phyloP scores from a whole-genome alignment of 1,140 invertebrate genomes.

The Bombus sibiricus region DNA sequence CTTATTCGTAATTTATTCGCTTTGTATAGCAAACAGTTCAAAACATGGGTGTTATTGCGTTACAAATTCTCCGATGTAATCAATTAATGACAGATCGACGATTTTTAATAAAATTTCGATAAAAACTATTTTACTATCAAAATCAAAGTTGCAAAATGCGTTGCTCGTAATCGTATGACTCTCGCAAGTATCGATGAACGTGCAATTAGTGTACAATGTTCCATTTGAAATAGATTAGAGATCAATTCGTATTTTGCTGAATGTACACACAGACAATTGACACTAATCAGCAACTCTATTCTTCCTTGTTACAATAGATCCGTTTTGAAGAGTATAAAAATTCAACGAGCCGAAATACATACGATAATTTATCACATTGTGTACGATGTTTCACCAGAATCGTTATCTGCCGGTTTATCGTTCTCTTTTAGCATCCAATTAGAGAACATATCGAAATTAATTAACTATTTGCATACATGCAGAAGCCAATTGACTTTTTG shows the following conservation, averaged over 20 bases:
- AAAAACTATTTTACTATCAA: no score
- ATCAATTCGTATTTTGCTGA: not conserved
- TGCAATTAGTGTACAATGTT: not conserved
- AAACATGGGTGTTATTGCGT: no score
- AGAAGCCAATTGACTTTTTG: no score
- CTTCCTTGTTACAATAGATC: not conserved
- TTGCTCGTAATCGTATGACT: not conserved
- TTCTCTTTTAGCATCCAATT: not conserved
- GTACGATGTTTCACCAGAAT: not conserved
- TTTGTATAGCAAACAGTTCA: accelerated
- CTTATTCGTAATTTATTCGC: no score
- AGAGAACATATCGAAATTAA: no score
- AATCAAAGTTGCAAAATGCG: no score
- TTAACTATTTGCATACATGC: no score
- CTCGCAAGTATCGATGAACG: not conserved
- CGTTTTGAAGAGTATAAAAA: not conserved
- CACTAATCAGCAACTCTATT: not conserved
- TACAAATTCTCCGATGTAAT: no score
- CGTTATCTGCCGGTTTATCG: not conserved
- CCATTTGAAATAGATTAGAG: not conserved
- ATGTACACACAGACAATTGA: not conserved
- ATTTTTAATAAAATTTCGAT: no score
- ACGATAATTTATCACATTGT: not conserved
- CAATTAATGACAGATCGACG: accelerated
- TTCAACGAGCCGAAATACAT: not conserved